A percentile compares a stretch with the other conserved stretches of the same genome.
Evolutionary conservation across 2,888 invertebrate species (phyloP).

Genomic region (Serrognathus titanus): DNA sequence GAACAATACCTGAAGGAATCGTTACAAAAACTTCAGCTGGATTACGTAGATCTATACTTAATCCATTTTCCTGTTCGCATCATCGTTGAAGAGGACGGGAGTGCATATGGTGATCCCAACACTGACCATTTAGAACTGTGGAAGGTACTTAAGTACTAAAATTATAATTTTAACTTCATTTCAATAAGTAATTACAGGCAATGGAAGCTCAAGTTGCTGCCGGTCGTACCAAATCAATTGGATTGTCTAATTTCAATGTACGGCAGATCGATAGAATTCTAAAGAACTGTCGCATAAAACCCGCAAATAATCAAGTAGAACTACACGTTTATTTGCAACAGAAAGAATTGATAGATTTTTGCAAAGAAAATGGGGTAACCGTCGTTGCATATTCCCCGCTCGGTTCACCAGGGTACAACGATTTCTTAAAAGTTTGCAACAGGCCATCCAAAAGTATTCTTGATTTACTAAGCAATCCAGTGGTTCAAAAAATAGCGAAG

Average conservation of each 20-base stretch:
- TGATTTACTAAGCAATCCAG: constrained; percentile 62
- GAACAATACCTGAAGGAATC: constrained; percentile 63
- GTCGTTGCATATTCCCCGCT: constrained; percentile 78
- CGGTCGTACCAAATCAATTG: constrained; percentile 52
- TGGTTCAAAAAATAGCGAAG: constrained; percentile 46
- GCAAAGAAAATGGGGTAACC: constrained; percentile 62
- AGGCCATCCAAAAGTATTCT: constrained; percentile 43
- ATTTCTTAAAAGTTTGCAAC: constrained; percentile 51
- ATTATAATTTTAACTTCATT: no score
- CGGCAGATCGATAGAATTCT: constrained; percentile 68
- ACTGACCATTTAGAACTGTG: constrained; percentile 49
- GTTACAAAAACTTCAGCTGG: constrained; percentile 62
- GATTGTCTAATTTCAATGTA: constrained; percentile 79
- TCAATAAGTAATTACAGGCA: neutral
- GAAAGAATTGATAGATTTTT: constrained; percentile 58
- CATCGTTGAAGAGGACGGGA: constrained; percentile 33
- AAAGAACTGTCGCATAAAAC: constrained; percentile 58
- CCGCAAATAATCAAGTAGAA: constrained; percentile 68
- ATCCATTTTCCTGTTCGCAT: constrained; percentile 71
- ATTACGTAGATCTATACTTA: constrained; percentile 77
- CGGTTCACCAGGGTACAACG: constrained; percentile 67
- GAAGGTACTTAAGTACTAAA: constrained; percentile 3
- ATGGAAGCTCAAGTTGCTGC: constrained; percentile 11
- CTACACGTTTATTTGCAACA: constrained; percentile 77
- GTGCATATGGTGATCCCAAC: neutral